These are phyloP conservation scores for Parnassius orleans DNA, from an alignment of 2,888 invertebrate genomes.

Conservation along the genomic window DNA sequence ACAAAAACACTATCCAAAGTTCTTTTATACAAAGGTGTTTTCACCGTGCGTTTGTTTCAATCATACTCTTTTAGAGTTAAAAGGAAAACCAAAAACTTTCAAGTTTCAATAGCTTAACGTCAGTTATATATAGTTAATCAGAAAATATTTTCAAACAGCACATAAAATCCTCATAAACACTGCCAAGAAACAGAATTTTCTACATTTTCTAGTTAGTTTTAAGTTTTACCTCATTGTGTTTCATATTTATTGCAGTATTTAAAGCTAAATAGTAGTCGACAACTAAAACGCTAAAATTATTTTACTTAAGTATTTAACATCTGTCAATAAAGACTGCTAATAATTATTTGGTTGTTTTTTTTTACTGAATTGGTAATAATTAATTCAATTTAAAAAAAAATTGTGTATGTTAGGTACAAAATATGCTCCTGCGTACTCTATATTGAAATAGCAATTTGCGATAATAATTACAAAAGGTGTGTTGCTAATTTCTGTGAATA, in stretches of 20 bases:
- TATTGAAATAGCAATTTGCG: too few species aligned
- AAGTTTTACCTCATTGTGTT: conserved; percentile 47
- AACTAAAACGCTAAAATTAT: conserved; percentile 24
- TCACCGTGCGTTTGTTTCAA: too few species aligned
- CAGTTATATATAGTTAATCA: background rate
- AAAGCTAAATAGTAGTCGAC: conserved; percentile 12
- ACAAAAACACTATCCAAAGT: background rate
- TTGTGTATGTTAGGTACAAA: too few species aligned
- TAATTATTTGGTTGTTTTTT: conserved; percentile 21
- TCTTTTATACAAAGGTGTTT: too few species aligned
- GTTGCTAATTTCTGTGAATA: too few species aligned
- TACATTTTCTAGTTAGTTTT: conserved; percentile 38
- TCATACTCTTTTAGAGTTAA: too few species aligned
- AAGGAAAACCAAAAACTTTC: too few species aligned
- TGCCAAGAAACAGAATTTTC: conserved; percentile 8
- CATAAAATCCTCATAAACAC: conserved; percentile 2
- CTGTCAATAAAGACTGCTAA: conserved; percentile 71
- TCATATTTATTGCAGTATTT: conserved; percentile 54
- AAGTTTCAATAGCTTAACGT: too few species aligned
- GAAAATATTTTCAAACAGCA: background rate
- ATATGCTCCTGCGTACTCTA: too few species aligned
- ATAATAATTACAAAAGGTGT: too few species aligned
- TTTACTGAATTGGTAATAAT: background rate
- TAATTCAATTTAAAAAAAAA: too few species aligned
- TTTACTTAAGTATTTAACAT: conserved; percentile 48